Base-by-base conservation (phyloP, 1,140 invertebrate genomes). In the Prorops nasuta region DNA sequence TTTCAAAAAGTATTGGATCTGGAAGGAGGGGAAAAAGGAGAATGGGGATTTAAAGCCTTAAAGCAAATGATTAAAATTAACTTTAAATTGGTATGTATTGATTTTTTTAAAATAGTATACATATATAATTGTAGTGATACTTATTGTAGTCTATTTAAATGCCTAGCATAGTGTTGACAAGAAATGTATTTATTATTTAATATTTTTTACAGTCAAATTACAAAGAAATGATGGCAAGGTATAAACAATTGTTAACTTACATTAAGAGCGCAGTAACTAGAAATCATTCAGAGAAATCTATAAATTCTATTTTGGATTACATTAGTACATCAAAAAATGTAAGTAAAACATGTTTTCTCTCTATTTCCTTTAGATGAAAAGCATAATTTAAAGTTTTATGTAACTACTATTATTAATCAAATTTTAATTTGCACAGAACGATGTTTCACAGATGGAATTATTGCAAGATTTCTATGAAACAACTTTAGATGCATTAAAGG, bases 11-110 rank as follows among this genome's bases (percentile, higher is more conserved):
- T 98, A 19, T 77, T 98, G 49, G 93, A 98, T 72, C 76, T 99
- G 37, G 96, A 98, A 80, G 91, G 91, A 38, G 94, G 94, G 4
- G 96, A 98, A 60, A 99, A 99, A 79, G 97, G 97, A 38, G 98
- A 99, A 84, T 99, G 97, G 97, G 98, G 98, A 0, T 99, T 99
- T 69, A 99, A 98, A 82, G 97, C 98, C n/a, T 81, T 99, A 1
- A 99, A 99, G 76, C 98, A 99, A 77, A 99, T 99, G 96, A 98
- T 99, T 36, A 99, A 99, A 83, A 98, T 99, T 44, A 98, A 98
- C 77, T 99, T 99, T 76, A 95, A 94, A 84, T 76, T 98, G 83
- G 94, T 96, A 78, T 64, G 79, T 74, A 39, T 47, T 34, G n/a
- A 21, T 14, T 36, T 51, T 18, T 14, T 43, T 17, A 32, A 42